Base-by-base conservation (phyloP, 2,113 vertebrate species). In the Varanus salvator region DNA sequence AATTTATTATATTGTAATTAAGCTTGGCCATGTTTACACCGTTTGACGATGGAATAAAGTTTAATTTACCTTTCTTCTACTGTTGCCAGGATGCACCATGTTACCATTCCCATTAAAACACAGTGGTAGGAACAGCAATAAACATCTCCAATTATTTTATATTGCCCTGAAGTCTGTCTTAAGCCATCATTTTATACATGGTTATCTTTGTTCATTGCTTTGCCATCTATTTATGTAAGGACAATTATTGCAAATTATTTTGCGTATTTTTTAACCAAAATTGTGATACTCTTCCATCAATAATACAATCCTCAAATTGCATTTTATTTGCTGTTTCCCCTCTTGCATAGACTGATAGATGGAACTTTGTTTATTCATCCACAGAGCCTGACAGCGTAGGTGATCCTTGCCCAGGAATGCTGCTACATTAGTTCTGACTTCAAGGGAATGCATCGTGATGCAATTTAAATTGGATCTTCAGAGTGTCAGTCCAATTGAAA, bases 1-100 rank as follows among this genome's bases (percentile, higher is more conserved):
- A 75, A 87, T 93, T 95, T 93, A 93, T 95, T 95, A 94, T 89
- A 57, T 71, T 31, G 0, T 94, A 95, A 96, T 95, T 94, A 95
- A 95, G 84, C 93, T 87, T 94, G 95, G 92, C 92, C 93, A 54
- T 96, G 92, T 96, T 96, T 96, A 94, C 93, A 82, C 90, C 91
- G 92, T 93, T 81, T 89, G 88, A 95, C 94, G 94, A 94, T 87
- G 91, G 93, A 92, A 89, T 93, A 95, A 96, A 96, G 93, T 95
- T 96, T 96, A 93, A 95, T 96, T 95, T 95, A 92, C 87, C 89
- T 96, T 93, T 88, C 91, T 87, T 89, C 80, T 77, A 90, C 82
- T 0, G 6, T 17, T 89, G 75, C 69, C 57, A 89, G 92, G 82
- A 89, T 0, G 4, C 3, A 23, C 29, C 86, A 57, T 52, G 19